Base-by-base conservation (phyloP, 2,113 vertebrate species). In the Chamaea fasciata region DNA sequence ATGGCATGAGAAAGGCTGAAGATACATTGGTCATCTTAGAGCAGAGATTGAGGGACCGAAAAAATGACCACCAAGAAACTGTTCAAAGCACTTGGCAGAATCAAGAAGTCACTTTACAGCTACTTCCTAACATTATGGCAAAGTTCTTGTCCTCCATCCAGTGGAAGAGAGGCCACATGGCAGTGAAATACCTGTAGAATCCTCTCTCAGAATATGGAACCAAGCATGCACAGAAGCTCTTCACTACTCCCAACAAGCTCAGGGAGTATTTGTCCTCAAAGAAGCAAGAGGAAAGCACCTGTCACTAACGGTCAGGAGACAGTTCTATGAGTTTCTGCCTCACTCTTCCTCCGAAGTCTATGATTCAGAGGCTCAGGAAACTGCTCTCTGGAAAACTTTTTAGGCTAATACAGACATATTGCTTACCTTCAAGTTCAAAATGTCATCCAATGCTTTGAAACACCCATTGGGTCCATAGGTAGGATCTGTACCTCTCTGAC, bases 391-490 rank as follows among this genome's bases (percentile, higher is more conserved):
- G 47, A 70, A 88, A 86, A 35, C 24, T 62, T 19, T 41, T 42
- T 55, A 60, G n/a, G 50, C 3, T 15, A 60, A 82, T 13, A 19
- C 2, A 56, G 57, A 50, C 9, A 19, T 27, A 3, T 0, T 3
- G 19, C 94, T 90, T 68, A 99, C 99, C 98, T 99, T 99, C 69
- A 99, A 97, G 78, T 98, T 98, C 89, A 99, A 97, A 90, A 99
- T 99, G 87, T 98, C 96, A 75, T 99, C 98, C 93, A 99, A 97
- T 91, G 99, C 98, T 83, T 98, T 98, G 96, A 99, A 99, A 80
- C 99, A 99, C 89, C 98, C 98, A 3, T 98, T 98, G 86, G 98
- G 97, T 7, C 98, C 98, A 0, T 98, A 97, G 0, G 90, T 87
- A 5, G 97, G 98, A 70, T 99, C 98, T 20, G 98, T 99, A 67